Base-by-base conservation (phyloP, 2,797 vertebrate species). In the Austrolebias charrua region DNA sequence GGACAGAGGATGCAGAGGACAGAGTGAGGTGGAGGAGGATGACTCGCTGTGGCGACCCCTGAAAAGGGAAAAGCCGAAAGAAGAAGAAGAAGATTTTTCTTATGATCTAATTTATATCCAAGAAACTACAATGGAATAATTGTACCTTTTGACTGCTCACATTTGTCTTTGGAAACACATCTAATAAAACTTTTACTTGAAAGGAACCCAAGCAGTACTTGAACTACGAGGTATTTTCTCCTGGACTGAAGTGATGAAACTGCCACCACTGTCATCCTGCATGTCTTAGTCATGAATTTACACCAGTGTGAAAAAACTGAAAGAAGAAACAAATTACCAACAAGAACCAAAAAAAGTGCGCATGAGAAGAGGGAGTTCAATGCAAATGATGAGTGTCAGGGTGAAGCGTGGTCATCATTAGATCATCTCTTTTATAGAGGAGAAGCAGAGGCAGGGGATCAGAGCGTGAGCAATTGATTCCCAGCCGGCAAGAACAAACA, bases 401-500 rank as follows among this genome's bases (percentile, higher is more conserved):
- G 11, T 52, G 60, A 55, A 40, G 5, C 48, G 65, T 4, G 4
- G 49, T 73, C 43, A 57, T 80, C 61, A 75, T 71, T 56, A 75
- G 73, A 73, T 80, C 54, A 79, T 73, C 59, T 60, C 63, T 64
- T 60, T 47, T 40, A 60, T 16, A 63, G 62, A 57, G 0, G 1
- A 53, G 66, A 15, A 44, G 42, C 3, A 48, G 3, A n/a, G 33
- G 42, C n/a, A 18, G 47, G 18, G 7, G 51, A 63, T 72, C 59
- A 16, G 55, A 60, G 24, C 0, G 16, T 1, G 60, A 71, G 63
- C 19, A 51, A 82, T 80, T 55, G 81, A 86, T 86, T 73, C 61
- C 47, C 51, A 15, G 56, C 33, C 5, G 6, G 48, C 35, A 15
- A 56, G 75, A 81, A 76, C 70, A 80, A 66, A 69, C 71, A 63